phyloP scores from a whole-genome alignment of 2,797 vertebrate genomes.

The Arctocebus calabarensis region DNA sequence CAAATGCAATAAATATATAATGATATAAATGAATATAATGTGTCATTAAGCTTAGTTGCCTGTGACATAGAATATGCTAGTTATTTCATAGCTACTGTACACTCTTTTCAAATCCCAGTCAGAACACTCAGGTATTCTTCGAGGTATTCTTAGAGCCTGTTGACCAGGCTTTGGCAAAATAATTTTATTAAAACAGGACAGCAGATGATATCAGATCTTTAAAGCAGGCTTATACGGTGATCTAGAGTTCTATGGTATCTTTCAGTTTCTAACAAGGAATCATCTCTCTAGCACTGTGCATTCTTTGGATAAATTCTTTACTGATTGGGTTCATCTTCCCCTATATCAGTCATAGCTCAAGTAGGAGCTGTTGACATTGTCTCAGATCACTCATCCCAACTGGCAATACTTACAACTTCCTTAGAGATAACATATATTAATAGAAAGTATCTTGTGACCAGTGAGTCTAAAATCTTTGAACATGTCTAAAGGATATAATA shows the following conservation, averaged over 20 bases:
- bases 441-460: background rate
- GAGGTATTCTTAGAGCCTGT: background rate
- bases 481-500: background rate
- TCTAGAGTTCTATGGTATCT: background rate
- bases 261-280: background rate
- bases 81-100: background rate
- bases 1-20: background rate
- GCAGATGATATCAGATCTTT: background rate
- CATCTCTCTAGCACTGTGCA: background rate
- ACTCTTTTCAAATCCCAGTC: background rate
- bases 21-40: background rate
- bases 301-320: background rate
- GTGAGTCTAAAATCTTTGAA: background rate
- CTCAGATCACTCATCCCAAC: background rate
- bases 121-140: background rate
- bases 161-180: background rate
- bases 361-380: background rate
- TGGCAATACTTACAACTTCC: background rate
- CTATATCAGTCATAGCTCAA: background rate
- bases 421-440: background rate
- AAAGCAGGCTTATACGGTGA: background rate
- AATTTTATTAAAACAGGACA: background rate
- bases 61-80: background rate
- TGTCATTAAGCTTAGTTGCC: background rate
- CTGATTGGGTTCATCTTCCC: background rate